Conservation (phyloP, 1,140 invertebrate genomes). For the Popillia japonica region DNA sequence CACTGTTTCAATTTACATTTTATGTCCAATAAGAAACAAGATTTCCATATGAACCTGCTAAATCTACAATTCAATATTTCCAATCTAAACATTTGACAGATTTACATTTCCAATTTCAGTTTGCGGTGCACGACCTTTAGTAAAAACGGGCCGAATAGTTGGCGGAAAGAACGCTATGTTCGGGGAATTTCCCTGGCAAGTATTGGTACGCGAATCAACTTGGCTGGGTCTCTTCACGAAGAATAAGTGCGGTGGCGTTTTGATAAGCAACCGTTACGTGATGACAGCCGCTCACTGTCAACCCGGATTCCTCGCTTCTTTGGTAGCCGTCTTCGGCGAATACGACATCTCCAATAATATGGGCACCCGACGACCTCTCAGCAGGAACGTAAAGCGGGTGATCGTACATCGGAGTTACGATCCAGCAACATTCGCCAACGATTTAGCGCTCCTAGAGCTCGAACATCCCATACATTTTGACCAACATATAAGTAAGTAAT, state of each 20-base stretch:
- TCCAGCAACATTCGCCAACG: slow-evolving; percentile 89
- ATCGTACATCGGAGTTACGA: slow-evolving; percentile 90
- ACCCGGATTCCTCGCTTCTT: slow-evolving; percentile 88
- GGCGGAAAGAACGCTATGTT: slow-evolving; percentile 87
- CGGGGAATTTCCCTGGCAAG: slow-evolving; percentile 94
- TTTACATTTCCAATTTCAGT: slow-evolving; percentile 65
- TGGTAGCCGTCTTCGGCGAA: slow-evolving; percentile 91
- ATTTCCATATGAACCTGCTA: too few relatives aligned
- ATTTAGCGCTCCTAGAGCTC: slow-evolving; percentile 84
- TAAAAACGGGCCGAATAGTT: slow-evolving; percentile 85
- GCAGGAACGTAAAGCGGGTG: slow-evolving; percentile 85
- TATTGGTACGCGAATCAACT: slow-evolving; percentile 88
- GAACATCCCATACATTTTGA: slow-evolving; percentile 86
- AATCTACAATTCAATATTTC: too few relatives aligned
- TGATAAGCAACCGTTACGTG: slow-evolving; percentile 85
- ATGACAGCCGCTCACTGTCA: slow-evolving; percentile 95
- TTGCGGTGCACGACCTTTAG: slow-evolving; percentile 84
- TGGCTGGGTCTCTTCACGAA: slow-evolving; percentile 95
- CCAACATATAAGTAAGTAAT: slow-evolving; percentile 76
- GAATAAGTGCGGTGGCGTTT: slow-evolving; percentile 93
- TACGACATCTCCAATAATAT: slow-evolving; percentile 86
- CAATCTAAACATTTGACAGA: background rate
- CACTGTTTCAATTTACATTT: too few relatives aligned
- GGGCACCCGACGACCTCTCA: slow-evolving; percentile 77
- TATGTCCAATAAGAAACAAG: too few relatives aligned